Percentiles rank a stretch among this genome's conserved stretches.
Conservation (phyloP, 2,113 vertebrate species). For the Urocynchramus pylzowi region DNA sequence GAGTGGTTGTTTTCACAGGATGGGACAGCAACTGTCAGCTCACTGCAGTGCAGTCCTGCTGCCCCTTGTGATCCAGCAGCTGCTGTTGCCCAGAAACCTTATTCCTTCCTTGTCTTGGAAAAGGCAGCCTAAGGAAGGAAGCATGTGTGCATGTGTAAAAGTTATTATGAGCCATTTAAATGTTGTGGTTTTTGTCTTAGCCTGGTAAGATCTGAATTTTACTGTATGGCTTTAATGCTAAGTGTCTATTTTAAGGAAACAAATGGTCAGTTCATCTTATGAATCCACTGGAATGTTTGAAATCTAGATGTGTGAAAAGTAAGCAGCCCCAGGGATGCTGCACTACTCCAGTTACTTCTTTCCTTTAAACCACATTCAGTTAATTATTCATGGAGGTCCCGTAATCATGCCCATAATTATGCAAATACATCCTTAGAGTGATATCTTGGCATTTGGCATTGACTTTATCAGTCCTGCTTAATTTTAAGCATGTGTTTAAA, state of each 20-base stretch:
- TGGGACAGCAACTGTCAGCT: not conserved
- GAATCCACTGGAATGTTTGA: slow-evolving; percentile 27
- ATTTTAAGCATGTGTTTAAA: slow-evolving; percentile 37
- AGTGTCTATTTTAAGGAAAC: slow-evolving; percentile 36
- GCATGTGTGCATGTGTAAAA: not conserved
- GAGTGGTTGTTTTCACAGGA: not conserved
- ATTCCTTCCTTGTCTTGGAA: not conserved
- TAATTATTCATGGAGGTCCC: slow-evolving; percentile 5
- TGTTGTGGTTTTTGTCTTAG: not conserved
- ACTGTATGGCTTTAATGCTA: not conserved
- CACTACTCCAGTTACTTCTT: not conserved
- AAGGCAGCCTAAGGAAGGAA: not conserved
- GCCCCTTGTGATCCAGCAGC: not conserved
- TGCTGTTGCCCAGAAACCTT: not conserved
- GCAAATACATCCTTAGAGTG: not conserved
- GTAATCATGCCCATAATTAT: slow-evolving; percentile 1
- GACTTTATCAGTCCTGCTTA: slow-evolving; percentile 10
- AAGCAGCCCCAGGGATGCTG: slow-evolving; percentile 16
- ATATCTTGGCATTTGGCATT: not conserved
- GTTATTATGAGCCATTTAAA: not conserved
- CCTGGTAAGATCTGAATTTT: not conserved
- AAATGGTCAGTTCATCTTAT: not conserved
- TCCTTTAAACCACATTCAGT: not conserved
- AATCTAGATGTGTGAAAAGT: slow-evolving; percentile 24
- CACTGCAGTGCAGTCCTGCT: not conserved